phyloP scores from a whole-genome alignment of 2,888 invertebrate species.

The Drosophila parthenogenetica region DNA sequence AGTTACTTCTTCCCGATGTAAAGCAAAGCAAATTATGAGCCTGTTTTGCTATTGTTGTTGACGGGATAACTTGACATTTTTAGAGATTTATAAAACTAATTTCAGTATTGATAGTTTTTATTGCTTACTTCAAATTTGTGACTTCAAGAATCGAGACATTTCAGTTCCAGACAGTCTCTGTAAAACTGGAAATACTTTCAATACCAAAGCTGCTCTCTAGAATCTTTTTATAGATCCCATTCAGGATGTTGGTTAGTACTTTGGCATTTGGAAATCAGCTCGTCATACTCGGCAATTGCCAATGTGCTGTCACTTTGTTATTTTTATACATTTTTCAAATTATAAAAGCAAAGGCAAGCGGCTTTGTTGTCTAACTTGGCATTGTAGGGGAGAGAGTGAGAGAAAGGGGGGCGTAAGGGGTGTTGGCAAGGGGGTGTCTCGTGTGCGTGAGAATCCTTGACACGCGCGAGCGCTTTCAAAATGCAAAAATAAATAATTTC shows the following conservation, averaged over 20 bases:
- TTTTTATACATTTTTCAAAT: constrained; percentile 81
- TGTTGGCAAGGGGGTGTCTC: constrained; percentile 8
- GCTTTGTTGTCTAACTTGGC: constrained; percentile 60
- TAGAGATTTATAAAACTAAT: no score
- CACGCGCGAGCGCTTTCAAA: constrained; percentile 76
- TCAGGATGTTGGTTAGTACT: constrained; percentile 44
- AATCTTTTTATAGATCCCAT: not conserved
- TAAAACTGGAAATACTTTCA: no score
- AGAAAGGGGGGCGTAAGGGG: not conserved
- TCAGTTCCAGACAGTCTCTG: no score
- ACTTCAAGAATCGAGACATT: no score
- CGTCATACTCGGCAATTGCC: constrained; percentile 31
- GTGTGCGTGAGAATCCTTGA: constrained; percentile 80
- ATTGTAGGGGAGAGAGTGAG: not conserved
- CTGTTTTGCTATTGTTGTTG: no score
- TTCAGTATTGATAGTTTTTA: no score
- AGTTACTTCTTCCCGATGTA: no score
- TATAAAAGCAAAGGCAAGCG: constrained; percentile 72
- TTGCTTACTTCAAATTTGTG: no score
- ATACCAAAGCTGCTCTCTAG: no score
- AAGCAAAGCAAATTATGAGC: no score
- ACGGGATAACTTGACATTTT: no score
- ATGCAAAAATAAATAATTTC: constrained; percentile 82
- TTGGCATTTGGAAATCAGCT: constrained; percentile 73
- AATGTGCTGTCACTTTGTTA: constrained; percentile 65